A percentile compares a stretch with the other conserved stretches of the same genome.
Evolutionary conservation across 2,888 invertebrate genomes (phyloP).

Genomic region (Galerucella pusilla): DNA sequence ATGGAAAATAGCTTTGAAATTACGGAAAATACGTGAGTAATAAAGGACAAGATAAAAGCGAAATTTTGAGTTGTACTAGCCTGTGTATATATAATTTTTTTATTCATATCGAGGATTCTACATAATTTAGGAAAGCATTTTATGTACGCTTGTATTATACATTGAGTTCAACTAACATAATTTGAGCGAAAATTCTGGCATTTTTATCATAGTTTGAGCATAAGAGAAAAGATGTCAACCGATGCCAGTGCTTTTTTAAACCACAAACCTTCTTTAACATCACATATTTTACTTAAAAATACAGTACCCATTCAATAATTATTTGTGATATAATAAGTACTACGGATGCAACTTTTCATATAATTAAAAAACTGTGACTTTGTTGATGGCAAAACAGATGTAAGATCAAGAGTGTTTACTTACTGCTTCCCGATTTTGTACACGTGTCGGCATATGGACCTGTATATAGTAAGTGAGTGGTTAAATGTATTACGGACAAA

Average conservation of each 20-base stretch:
- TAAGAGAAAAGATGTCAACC: no score
- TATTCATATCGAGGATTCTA: no score
- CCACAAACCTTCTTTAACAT: not conserved
- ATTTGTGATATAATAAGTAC: not conserved
- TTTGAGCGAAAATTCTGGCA: no score
- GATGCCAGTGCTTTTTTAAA: not conserved
- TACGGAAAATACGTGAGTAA: no score
- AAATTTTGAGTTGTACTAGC: no score
- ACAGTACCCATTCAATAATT: not conserved
- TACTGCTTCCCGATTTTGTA: conserved; percentile 70
- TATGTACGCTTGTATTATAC: no score
- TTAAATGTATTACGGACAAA: conserved; percentile 31
- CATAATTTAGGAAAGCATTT: no score
- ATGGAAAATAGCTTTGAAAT: no score
- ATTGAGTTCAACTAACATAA: no score
- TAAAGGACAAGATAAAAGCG: no score
- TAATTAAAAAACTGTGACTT: not conserved
- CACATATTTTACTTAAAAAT: not conserved
- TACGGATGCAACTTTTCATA: not conserved
- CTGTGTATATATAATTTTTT: no score
- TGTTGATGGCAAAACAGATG: conserved; percentile 14
- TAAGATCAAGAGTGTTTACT: conserved; percentile 62
- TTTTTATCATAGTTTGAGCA: no score
- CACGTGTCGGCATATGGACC: conserved; percentile 72
- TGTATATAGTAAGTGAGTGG: conserved; percentile 50